Base-by-base conservation (phyloP, 2,113 vertebrate species). In the Trogon melanurus region DNA sequence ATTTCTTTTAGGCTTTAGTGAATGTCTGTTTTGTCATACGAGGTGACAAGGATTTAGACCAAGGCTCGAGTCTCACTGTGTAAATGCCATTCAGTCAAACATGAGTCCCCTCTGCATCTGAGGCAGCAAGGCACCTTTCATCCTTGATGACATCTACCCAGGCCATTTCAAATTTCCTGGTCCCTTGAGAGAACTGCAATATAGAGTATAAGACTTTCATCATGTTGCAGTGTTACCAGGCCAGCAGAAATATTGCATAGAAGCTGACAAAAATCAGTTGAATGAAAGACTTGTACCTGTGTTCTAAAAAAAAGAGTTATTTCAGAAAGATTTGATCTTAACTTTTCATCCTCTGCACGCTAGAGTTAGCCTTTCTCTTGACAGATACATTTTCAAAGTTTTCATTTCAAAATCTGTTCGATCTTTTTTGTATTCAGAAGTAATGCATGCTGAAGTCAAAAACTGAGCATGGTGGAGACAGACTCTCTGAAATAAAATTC, bases 11-110 rank as follows among this genome's bases (percentile, higher is more conserved):
- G 51, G 41, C 11, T 73, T 78, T 62, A 54, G 21, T 51, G 38
- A 75, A 53, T 69, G 10, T 25, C 12, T 65, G 4, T 26, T 91
- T 85, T 74, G 10, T 41, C 41, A 41, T 80, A 54, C 19, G 56
- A 62, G 47, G 20, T 73, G 56, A 16, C 5, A 81, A 47, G 22
- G 27, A 51, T 6, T 4, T 58, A 16, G 13, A 60, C 13, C 0
- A 1, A 70, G 64, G 72, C 14, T 25, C 7, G 0, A 26, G 13
- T 62, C 19, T 57, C 5, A 16, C 0, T 0, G 8, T 66, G 4
- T 78, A 89, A 71, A 84, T 36, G 26, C 7, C 16, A 34, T 64
- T 87, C 41, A 84, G 4, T 41, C 21, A 44, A 75, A 60, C 4
- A 3, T 4, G 12, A 81, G 19, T 36, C 8, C 16, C 25, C 5